A percentile compares a stretch with the other conserved stretches of the same genome.
Conservation (phyloP, 2,797 vertebrate species). For the Apodemus agrarius region DNA sequence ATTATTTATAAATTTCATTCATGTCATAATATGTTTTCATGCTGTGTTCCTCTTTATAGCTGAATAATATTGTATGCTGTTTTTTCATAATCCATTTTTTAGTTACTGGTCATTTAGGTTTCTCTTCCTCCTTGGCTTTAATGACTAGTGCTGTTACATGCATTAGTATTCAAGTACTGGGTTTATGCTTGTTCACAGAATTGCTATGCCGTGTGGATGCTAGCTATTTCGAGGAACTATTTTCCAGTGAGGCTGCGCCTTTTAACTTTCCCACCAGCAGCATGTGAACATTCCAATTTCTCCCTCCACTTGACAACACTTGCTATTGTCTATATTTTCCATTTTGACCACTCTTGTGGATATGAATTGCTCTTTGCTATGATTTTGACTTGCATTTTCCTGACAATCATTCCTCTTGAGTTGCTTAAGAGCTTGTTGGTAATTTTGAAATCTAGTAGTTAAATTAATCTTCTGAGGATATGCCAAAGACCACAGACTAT, state of each 20-base stretch:
- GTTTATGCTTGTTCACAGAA: not conserved
- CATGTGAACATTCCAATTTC: not conserved
- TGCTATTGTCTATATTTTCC: not conserved
- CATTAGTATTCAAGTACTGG: not conserved
- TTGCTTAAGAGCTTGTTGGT: not conserved
- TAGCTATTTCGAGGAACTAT: not conserved
- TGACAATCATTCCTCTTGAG: not conserved
- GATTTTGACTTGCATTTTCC: not conserved
- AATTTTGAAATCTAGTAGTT: not conserved
- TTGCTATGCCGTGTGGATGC: not conserved
- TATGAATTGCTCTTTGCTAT: not conserved
- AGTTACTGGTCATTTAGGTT: not conserved
- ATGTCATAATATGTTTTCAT: not conserved
- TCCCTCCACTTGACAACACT: not conserved
- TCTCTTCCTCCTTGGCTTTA: not conserved
- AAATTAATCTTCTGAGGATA: not conserved
- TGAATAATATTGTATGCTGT: not conserved
- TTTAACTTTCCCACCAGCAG: not conserved
- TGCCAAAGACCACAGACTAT: not conserved
- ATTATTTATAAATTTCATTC: not conserved
- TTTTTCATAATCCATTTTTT: not conserved
- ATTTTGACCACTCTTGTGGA: not conserved
- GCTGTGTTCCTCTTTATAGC: not conserved
- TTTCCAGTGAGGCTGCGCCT: not conserved
- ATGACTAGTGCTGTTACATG: not conserved